A percentile compares a stretch with the other conserved stretches of the same genome.
Conservation (phyloP, 35 echinoderm and acorn worm genomes). For the Lytechinus variegatus region DNA sequence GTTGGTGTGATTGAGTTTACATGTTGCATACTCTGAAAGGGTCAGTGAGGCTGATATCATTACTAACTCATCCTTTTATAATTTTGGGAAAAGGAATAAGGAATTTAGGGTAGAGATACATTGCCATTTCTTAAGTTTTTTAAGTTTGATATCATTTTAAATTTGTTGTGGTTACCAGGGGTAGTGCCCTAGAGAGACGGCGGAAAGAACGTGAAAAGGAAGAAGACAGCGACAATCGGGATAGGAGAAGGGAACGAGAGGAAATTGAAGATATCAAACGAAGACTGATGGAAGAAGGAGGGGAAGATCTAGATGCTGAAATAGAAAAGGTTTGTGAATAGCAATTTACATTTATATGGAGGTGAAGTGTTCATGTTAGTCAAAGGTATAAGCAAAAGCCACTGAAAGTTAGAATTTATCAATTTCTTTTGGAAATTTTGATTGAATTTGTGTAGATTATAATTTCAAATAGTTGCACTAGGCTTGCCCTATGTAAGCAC, state of each 20-base stretch:
- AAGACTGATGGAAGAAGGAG: constrained; percentile 83
- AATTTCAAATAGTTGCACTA: no score
- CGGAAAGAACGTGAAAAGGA: constrained; percentile 95
- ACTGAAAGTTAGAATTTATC: no score
- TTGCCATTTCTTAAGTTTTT: neutral
- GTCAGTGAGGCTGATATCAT: no score
- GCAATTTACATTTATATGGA: neutral
- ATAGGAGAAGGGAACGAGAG: constrained; percentile 87
- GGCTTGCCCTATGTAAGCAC: no score
- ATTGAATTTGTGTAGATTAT: no score
- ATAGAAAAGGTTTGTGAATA: constrained; percentile 76
- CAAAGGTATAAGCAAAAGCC: no score
- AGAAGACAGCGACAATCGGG: constrained; percentile 84
- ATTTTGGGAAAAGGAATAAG: no score
- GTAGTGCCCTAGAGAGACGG: constrained; percentile 87
- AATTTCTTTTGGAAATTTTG: no score
- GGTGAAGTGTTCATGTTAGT: no score
- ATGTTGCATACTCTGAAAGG: no score
- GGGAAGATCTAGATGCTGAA: constrained; percentile 86
- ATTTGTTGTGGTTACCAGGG: constrained; percentile 59
- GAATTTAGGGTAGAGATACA: neutral
- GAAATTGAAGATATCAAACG: constrained; percentile 95
- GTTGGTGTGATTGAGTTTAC: no score
- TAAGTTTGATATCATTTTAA: neutral
- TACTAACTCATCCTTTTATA: no score